These are phyloP conservation scores for Platycheirus albimanus DNA, from an alignment of 2,888 invertebrate genomes.

Conservation along the genomic window DNA sequence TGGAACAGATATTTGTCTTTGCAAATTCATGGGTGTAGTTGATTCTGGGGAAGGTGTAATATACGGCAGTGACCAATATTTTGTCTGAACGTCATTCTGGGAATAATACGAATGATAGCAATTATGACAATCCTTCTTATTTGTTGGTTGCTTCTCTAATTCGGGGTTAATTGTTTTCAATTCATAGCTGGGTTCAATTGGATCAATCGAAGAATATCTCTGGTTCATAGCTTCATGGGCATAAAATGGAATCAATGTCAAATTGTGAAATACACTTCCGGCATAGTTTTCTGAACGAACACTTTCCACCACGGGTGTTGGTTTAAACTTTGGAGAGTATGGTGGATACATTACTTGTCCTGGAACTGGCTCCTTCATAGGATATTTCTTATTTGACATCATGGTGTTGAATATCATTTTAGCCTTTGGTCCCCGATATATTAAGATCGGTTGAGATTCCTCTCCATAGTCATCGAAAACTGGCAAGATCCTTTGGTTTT, in stretches of 20 bases:
- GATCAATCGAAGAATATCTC: not conserved
- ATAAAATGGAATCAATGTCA: conserved; percentile 81
- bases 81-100: conserved; percentile 48
- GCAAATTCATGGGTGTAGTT: conserved; percentile 30
- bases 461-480: conserved; percentile 69
- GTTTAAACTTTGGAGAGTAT: conserved; percentile 78
- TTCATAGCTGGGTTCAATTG: not conserved
- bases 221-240: conserved; percentile 79
- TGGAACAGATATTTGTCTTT: conserved; percentile 38
- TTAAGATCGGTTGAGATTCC: conserved; percentile 77
- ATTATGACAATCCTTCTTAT: conserved; percentile 6
- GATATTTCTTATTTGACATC: conserved; percentile 79
- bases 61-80: conserved; percentile 56
- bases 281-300: conserved; percentile 63
- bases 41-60: conserved; percentile 24
- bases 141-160: not conserved
- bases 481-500: conserved; percentile 77
- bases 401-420: conserved; percentile 80
- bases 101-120: conserved; percentile 65
- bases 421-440: conserved; percentile 79
- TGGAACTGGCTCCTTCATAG: conserved; percentile 81
- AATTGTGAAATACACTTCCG: conserved; percentile 29
- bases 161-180: not conserved
- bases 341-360: conserved; percentile 81
- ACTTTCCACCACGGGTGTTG: conserved; percentile 78